A percentile compares a stretch with the other conserved stretches of the same genome.
phyloP scores from a whole-genome alignment of 2,113 vertebrate genomes.

The Corythoichthys intestinalis region DNA sequence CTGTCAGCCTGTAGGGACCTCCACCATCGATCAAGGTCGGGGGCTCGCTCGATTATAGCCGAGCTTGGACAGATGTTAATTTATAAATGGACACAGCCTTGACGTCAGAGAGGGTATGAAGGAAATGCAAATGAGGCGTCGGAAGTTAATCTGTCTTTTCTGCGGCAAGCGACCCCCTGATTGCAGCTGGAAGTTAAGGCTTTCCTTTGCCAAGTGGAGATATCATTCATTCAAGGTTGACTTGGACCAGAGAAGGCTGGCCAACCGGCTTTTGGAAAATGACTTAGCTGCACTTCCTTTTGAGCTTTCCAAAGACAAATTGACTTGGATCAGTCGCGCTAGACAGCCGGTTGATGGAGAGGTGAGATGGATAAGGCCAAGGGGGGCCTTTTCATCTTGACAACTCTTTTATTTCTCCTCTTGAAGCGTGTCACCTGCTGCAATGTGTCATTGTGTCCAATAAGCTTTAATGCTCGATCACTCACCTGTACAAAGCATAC shows the following conservation, averaged over 20 bases:
- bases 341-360: slow-evolving; percentile 57
- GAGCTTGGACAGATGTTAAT: slow-evolving; percentile 51
- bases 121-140: slow-evolving; percentile 41
- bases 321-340: slow-evolving; percentile 51
- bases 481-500: slow-evolving; percentile 35
- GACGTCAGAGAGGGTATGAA: slow-evolving; percentile 12
- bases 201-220: slow-evolving; percentile 35
- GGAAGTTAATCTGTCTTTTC: slow-evolving; percentile 52
- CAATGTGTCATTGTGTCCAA: slow-evolving; percentile 47
- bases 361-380: slow-evolving; percentile 45
- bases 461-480: slow-evolving; percentile 34
- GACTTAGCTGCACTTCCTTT: slow-evolving; percentile 46
- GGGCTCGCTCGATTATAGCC: slow-evolving; percentile 36
- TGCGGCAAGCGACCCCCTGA: slow-evolving; percentile 35
- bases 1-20: slow-evolving; percentile 20
- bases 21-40: slow-evolving; percentile 50
- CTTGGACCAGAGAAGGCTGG: slow-evolving; percentile 31
- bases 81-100: slow-evolving; percentile 37
- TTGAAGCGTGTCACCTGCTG: slow-evolving; percentile 43
- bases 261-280: slow-evolving; percentile 34
- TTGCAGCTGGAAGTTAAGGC: slow-evolving; percentile 38
- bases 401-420: slow-evolving; percentile 28
- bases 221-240: slow-evolving; percentile 61
- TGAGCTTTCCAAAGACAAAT: slow-evolving; percentile 54
- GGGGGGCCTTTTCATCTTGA: slow-evolving; percentile 50